These are phyloP conservation scores for Cyprinella venusta DNA, from an alignment of 2,797 vertebrate genomes.

Conservation along the genomic window DNA sequence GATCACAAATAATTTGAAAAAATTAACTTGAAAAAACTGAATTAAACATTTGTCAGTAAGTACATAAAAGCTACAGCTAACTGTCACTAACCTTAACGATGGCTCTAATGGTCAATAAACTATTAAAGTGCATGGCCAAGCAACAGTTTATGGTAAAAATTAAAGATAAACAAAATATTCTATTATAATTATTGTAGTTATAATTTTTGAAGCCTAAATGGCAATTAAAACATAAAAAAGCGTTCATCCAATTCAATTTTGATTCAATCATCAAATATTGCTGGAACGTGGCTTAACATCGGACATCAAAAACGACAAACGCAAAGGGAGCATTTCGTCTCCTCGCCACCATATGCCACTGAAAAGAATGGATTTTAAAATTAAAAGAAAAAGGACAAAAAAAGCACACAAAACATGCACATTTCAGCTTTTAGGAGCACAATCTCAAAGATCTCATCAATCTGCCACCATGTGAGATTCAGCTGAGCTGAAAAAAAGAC, in stretches of 20 bases:
- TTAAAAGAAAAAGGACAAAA: background rate
- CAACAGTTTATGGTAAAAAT: background rate
- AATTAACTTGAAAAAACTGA: background rate
- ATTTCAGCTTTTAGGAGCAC: background rate
- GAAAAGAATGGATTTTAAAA: background rate
- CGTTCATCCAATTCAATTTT: no score
- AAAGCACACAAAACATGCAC: background rate
- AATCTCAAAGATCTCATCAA: background rate
- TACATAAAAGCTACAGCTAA: no score
- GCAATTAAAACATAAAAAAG: background rate
- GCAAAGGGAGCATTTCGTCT: background rate
- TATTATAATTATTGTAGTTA: background rate
- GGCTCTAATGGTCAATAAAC: background rate
- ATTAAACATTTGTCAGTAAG: background rate
- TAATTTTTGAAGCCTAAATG: background rate
- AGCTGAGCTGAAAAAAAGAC: background rate
- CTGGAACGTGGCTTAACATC: background rate
- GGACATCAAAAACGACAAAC: background rate
- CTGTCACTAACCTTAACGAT: background rate
- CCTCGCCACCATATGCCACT: background rate
- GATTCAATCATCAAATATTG: background rate
- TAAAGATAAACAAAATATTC: background rate
- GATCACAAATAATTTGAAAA: background rate
- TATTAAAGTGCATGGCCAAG: background rate
- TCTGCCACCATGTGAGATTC: constrained; percentile 1